Percentiles rank a stretch among this genome's conserved stretches.
phyloP scores from a whole-genome alignment of 1,140 invertebrate species.

The Plectrocnemia conspersa region DNA sequence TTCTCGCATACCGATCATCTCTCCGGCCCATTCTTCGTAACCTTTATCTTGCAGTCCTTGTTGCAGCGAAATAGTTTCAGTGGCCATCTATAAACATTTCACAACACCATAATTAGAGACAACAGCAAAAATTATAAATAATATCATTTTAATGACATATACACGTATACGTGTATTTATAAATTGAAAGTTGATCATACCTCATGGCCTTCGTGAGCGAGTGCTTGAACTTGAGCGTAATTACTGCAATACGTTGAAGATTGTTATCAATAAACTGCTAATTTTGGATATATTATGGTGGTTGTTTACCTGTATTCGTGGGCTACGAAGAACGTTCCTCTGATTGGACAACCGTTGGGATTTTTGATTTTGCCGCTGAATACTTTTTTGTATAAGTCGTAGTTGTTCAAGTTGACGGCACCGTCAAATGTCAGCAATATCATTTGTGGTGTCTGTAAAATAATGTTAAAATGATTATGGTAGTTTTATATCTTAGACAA shows the following conservation, averaged over 20 bases:
- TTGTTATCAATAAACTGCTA: not conserved
- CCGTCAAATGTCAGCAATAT: constrained; percentile 91
- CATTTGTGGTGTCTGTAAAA: constrained; percentile 81
- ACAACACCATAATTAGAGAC: too few species aligned
- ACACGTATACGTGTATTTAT: not conserved
- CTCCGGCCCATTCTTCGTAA: constrained; percentile 86
- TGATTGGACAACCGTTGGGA: constrained; percentile 85
- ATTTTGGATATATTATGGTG: not conserved
- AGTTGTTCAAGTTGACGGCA: constrained; percentile 88
- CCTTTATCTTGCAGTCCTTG: constrained; percentile 80
- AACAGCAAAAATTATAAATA: too few species aligned
- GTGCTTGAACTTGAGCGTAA: constrained; percentile 85
- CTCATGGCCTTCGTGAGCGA: constrained; percentile 85
- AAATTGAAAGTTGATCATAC: constrained; percentile 36
- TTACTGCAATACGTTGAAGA: constrained; percentile 68
- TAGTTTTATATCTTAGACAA: too few species aligned
- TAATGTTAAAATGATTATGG: constrained; percentile 1
- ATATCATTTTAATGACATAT: too few species aligned
- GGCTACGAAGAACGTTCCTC: constrained; percentile 90
- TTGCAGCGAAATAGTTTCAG: constrained; percentile 80
- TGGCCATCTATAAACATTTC: constrained; percentile 68
- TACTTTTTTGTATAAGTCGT: constrained; percentile 81
- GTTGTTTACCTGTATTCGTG: constrained; percentile 73
- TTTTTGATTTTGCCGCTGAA: constrained; percentile 75
- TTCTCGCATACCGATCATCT: constrained; percentile 91